Base-by-base conservation (phyloP, 2,888 invertebrate species). In the Scrobipalpa atriplicella region DNA sequence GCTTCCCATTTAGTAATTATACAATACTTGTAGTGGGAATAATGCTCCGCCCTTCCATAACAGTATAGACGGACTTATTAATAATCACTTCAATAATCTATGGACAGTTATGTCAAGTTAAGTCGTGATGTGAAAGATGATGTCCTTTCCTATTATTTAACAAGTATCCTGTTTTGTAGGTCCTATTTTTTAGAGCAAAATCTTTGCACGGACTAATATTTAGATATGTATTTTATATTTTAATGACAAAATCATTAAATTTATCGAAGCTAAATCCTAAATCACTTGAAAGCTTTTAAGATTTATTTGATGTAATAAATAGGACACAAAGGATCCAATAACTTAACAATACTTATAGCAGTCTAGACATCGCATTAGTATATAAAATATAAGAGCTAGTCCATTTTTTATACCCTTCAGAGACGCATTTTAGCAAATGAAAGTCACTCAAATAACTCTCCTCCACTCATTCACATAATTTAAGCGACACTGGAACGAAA, bases 321-420 rank as follows among this genome's bases (percentile, higher is more conserved):
- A 56, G 21, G 0, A 13, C 29, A 19, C 29, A 56, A 39, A 16
- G 29, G 10, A 9, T 36, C 10, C 18, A 60, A 9, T n/a, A 39
- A 58, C 29, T 19, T 10, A 16, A 36, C 38, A 38, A 60, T 39
- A 36, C 36, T 39, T 36, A 60, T 38, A 60, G 18, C 21, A 60
- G 60, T 60, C 38, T 39, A 60, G 60, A 60, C 39, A n/a, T 38
- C 60, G 60, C 21, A 56, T 60, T 39, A 60, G 38, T 60, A 36
- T 39, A 60, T 16, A 18, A 29, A 38, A 60, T 38, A 38, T 60
- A 36, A 60, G 29, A 60, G 16, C 36, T 36, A 16, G 38, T 38
- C 60, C 39, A 38, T 60, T 60, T 39, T 60, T 60, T 60, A 38
- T 38, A 21, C 7, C 11, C 58, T 16, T 36, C 29, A 56, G 38